Conservation (phyloP, 2,888 invertebrate species). For the Ichneumoninae sp. region DNA sequence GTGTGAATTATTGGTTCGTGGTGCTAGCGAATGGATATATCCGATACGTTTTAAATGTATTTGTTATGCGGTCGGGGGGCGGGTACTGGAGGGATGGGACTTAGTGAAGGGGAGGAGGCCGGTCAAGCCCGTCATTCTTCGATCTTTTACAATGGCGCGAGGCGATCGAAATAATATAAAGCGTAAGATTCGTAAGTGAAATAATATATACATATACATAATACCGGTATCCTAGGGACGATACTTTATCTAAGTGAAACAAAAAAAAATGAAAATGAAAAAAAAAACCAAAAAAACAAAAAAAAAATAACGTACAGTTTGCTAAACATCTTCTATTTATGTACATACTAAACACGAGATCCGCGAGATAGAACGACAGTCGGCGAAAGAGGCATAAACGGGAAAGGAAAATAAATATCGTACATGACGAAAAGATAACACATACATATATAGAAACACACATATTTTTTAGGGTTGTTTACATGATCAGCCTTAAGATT, state of each 20-base stretch:
- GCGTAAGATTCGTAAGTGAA: constrained; percentile 75
- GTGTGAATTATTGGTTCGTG: constrained; percentile 81
- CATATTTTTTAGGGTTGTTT: constrained; percentile 85
- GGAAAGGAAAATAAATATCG: constrained; percentile 34
- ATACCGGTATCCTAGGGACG: constrained; percentile 77
- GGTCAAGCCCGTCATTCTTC: constrained; percentile 64
- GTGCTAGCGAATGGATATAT: constrained; percentile 81
- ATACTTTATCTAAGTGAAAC: constrained; percentile 78
- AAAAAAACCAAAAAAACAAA: constrained; percentile 51
- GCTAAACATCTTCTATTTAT: constrained; percentile 81
- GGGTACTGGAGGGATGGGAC: constrained; percentile 23
- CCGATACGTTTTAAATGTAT: constrained; percentile 77
- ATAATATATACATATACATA: constrained; percentile 68
- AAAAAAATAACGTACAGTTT: constrained; percentile 77
- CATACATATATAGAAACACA: constrained; percentile 83
- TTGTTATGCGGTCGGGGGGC: constrained; percentile 71
- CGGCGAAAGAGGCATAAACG: constrained; percentile 2
- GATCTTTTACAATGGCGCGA: constrained; percentile 73
- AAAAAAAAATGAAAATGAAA: constrained; percentile 40
- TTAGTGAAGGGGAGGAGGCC: constrained; percentile 28
- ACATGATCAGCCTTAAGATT: constrained; percentile 84
- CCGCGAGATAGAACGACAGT: constrained; percentile 63
- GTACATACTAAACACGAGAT: constrained; percentile 75
- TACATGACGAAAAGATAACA: constrained; percentile 65
- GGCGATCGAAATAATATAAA: constrained; percentile 68